A percentile compares a stretch with the other conserved stretches of the same genome.
Conservation (phyloP, 2,888 invertebrate genomes). For the Xestoiulus laeticollis region DNA sequence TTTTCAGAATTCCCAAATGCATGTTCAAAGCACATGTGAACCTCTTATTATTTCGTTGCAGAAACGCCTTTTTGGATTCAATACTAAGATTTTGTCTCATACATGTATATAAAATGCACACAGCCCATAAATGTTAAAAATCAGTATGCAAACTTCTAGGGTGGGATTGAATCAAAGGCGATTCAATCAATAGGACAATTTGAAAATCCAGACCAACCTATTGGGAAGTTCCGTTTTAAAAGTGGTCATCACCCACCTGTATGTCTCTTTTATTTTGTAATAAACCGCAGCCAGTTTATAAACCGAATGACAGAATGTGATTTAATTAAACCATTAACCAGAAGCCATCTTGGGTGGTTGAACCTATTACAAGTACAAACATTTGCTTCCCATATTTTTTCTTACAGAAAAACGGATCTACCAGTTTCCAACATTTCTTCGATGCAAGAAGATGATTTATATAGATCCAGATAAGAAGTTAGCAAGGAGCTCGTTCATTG, state of each 20-base stretch:
- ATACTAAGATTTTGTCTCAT: not conserved
- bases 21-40: conserved; percentile 7
- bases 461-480: conserved; percentile 25
- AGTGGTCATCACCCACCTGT: not conserved
- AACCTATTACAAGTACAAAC: conserved; percentile 2
- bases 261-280: not conserved
- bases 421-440: not conserved
- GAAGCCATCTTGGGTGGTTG: conserved; percentile 14
- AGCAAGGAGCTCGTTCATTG: not conserved
- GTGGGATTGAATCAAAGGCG: not conserved
- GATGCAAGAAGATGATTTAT: conserved; percentile 29
- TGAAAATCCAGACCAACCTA: not conserved
- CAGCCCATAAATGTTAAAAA: not conserved
- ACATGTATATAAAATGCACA: not conserved
- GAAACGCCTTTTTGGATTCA: not conserved
- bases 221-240: not conserved
- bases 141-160: not conserved
- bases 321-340: not conserved
- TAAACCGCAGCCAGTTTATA: too few species aligned
- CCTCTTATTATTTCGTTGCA: not conserved
- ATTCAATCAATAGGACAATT: not conserved
- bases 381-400: conserved; percentile 7
- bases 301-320: not conserved
- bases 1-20: not conserved
- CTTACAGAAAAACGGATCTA: not conserved